These are phyloP conservation scores for Orthosia incerta DNA, from an alignment of 2,888 invertebrate species.

Conservation along the genomic window DNA sequence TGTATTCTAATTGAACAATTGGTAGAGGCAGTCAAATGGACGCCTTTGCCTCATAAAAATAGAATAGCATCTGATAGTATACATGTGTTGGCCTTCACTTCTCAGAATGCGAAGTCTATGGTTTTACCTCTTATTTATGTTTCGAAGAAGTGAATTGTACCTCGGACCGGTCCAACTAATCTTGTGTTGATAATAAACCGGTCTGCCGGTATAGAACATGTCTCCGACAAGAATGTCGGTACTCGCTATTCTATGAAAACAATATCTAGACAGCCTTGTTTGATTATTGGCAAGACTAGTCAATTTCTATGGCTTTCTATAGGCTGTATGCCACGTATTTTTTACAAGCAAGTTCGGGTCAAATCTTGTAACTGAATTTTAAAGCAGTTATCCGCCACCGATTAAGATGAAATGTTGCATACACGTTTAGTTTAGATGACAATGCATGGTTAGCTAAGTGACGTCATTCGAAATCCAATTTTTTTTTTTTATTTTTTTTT, in stretches of 20 bases:
- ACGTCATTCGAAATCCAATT: too few species aligned
- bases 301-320: neutral
- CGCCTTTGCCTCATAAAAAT: slow-evolving; percentile 61
- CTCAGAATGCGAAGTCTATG: slow-evolving; percentile 38
- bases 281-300: neutral
- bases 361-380: too few species aligned
- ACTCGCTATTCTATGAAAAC: neutral
- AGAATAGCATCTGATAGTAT: slow-evolving; percentile 49
- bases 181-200: slow-evolving; percentile 25
- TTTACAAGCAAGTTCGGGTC: neutral
- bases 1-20: slow-evolving; percentile 66
- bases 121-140: slow-evolving; percentile 39
- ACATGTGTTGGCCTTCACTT: slow-evolving; percentile 45
- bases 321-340: neutral
- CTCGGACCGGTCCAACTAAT: neutral
- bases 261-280: too few species aligned
- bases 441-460: too few species aligned
- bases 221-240: slow-evolving; percentile 7
- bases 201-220: neutral
- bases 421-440: too few species aligned
- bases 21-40: slow-evolving; percentile 59
- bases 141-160: slow-evolving; percentile 26
- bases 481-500: too few species aligned
- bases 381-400: too few species aligned
- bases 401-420: too few species aligned